Evolutionary conservation across 2,888 invertebrate genomes (phyloP), one percentile per base, ranked within the genome.

Genomic region (Mycogona germanica): DNA sequence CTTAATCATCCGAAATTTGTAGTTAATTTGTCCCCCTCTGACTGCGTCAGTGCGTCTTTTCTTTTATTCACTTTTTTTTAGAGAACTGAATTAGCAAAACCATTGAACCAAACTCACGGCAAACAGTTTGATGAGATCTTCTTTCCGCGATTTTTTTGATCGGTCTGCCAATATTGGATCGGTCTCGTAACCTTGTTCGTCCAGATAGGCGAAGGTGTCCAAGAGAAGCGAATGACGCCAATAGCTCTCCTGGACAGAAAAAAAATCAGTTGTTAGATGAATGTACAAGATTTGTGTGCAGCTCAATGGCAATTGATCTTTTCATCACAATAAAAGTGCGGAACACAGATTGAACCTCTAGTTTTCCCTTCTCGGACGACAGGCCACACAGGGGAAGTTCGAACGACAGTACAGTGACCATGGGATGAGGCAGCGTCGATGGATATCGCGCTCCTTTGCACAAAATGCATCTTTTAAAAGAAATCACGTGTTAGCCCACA

Each of bases 381-480:
- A 78, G 64, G 65, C 87, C 86, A 68, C 87, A 88, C 2, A 89
- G 67, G 0, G 87, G 86, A 53, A 87, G 68, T 75, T 79, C 65
- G 64, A 88, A 75, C 2, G 80, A 75, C 58, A 93, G 67, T 65
- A 91, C 83, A 14, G 78, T 75, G 4, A 91, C 75, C 57, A 84
- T 83, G 1, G 95, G 95, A 51, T 86, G 78, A 0, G 95, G 95
- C 23, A 81, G 79, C 0, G 91, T 87, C 28, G 81, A 77, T 0
- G 96, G 96, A 73, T 86, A 95, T 17, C 81, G 76, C 19, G 82
- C 76, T n/a, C 92, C 92, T 66, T 88, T 84, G 64, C 95, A 96
- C 51, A 86, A 75, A 26, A 95, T 82, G 14, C 85, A 87, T 38
- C 87, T 68, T 38, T 14, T 32, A 44, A 30, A 28, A 42, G 29